Percentiles rank a stretch among this genome's conserved stretches.
Conservation (phyloP, 2,888 invertebrate genomes). For the Eristalinus aeneus region DNA sequence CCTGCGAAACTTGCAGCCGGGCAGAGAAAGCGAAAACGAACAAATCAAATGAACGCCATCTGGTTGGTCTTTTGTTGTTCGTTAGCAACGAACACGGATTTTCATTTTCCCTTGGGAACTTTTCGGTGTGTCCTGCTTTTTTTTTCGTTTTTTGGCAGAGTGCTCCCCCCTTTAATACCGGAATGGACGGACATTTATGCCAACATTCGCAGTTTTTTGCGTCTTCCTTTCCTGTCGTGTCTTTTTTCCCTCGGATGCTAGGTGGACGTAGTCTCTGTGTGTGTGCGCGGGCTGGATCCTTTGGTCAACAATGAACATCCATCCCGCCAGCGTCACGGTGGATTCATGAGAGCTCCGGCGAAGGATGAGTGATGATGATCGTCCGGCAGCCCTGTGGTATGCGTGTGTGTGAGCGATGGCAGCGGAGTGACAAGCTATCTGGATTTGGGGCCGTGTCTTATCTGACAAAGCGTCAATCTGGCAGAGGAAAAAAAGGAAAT, state of each 20-base stretch:
- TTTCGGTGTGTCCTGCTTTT: conserved; percentile 46
- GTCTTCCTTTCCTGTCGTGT: conserved; percentile 1
- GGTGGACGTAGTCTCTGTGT: background rate
- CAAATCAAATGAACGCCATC: conserved; percentile 29
- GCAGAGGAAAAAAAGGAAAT: conserved; percentile 62
- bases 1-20: conserved; percentile 27
- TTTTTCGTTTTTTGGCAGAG: background rate
- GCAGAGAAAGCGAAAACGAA: conserved; percentile 18
- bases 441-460: conserved; percentile 35
- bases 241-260: background rate
- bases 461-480: conserved; percentile 51
- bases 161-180: conserved; percentile 32
- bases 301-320: background rate
- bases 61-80: conserved; percentile 43
- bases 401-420: conserved; percentile 6
- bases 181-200: conserved; percentile 47
- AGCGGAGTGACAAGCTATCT: conserved; percentile 37
- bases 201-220: conserved; percentile 29
- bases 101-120: conserved; percentile 64
- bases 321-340: conserved; percentile 2
- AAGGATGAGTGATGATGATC: conserved; percentile 22
- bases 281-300: background rate
- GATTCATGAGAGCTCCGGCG: conserved; percentile 1
- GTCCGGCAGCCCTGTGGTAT: background rate
- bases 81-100: conserved; percentile 38